phyloP scores from a whole-genome alignment of 2,797 vertebrate genomes.

The Erethizon dorsatum region DNA sequence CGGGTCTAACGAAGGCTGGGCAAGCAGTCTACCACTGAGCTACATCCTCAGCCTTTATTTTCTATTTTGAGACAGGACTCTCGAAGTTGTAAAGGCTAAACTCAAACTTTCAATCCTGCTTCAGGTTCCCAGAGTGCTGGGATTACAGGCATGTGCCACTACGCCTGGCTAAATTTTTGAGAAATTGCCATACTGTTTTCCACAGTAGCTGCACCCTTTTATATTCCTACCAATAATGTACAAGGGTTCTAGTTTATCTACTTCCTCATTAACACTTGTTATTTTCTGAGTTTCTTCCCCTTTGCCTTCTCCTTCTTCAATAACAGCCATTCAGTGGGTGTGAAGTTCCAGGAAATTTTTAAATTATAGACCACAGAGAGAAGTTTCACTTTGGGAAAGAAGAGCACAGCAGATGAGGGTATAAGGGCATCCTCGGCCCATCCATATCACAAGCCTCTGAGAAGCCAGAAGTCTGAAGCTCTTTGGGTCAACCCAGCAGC shows the following conservation, averaged over 20 bases:
- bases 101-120: neutral
- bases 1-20: neutral
- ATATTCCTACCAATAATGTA: neutral
- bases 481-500: neutral
- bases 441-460: neutral
- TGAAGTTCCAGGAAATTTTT: slow-evolving; percentile 62
- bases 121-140: neutral
- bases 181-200: neutral
- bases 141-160: neutral
- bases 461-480: slow-evolving; percentile 44
- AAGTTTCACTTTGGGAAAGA: slow-evolving; percentile 57
- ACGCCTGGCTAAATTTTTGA: neutral
- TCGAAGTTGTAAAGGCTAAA: neutral
- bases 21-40: neutral
- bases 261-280: slow-evolving; percentile 7
- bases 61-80: neutral
- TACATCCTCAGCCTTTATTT: neutral
- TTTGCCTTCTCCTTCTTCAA: neutral
- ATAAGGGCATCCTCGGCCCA: neutral
- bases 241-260: neutral
- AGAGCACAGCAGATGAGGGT: neutral
- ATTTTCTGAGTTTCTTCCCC: neutral
- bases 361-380: slow-evolving; percentile 51
- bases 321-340: slow-evolving; percentile 1
- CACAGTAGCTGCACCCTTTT: neutral